Evolutionary conservation across 2,888 invertebrate genomes (phyloP).

Genomic region (Monochamus alternatus): DNA sequence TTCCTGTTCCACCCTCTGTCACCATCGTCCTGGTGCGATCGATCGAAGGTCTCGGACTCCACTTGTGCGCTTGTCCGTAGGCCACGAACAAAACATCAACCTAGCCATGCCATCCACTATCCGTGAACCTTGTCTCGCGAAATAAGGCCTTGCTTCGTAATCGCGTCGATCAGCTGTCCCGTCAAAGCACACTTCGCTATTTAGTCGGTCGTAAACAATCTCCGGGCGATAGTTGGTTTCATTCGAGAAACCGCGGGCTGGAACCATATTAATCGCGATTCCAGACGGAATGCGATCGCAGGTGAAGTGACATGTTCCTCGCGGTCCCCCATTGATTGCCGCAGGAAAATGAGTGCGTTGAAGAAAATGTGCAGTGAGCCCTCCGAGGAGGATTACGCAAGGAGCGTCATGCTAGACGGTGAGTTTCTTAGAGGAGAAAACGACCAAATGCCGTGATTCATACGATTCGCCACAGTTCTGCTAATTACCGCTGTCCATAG

Average conservation of each 20-base stretch:
- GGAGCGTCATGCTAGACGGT: conserved; percentile 66
- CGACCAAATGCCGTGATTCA: conserved; percentile 18
- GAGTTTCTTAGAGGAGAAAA: conserved; percentile 41
- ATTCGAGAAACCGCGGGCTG: background rate
- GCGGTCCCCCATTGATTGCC: conserved; percentile 7
- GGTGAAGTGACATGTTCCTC: conserved; percentile 11
- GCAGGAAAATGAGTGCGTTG: conserved; percentile 59
- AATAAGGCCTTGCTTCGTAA: conserved; percentile 51
- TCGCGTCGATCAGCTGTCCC: conserved; percentile 53
- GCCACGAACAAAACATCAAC: conserved; percentile 41
- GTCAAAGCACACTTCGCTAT: conserved; percentile 44
- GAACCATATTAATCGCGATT: background rate
- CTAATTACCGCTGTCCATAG: conserved; percentile 18
- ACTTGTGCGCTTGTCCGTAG: conserved; percentile 51
- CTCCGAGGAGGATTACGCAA: conserved; percentile 64
- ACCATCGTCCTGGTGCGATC: conserved; percentile 14
- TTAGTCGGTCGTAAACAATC: conserved; percentile 33
- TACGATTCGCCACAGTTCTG: conserved; percentile 28
- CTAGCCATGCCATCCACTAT: conserved; percentile 39
- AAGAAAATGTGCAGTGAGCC: conserved; percentile 59
- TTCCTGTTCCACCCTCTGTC: background rate
- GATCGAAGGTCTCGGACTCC: conserved; percentile 41
- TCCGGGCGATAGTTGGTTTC: conserved; percentile 19
- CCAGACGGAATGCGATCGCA: background rate
- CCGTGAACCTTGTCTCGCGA: conserved; percentile 54